Percentiles rank a stretch among this genome's conserved stretches.
Conservation (phyloP, 2,113 vertebrate species). For the Gavialis gangeticus region DNA sequence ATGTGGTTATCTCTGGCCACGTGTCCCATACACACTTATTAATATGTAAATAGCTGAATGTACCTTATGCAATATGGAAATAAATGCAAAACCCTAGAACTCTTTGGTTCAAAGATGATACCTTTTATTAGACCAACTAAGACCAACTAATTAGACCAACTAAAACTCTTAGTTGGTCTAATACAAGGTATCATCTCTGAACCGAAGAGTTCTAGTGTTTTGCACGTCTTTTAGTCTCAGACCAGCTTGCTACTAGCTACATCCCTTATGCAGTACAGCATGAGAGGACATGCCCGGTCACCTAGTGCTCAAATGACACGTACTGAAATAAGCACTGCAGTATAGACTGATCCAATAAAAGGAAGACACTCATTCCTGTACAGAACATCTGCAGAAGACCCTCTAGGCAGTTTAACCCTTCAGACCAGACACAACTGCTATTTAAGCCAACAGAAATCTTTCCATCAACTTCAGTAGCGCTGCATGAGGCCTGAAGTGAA, state of each 20-base stretch:
- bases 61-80: no score
- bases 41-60: no score
- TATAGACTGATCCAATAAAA: background rate
- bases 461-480: slow-evolving; percentile 21
- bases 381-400: slow-evolving; percentile 29
- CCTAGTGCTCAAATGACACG: background rate
- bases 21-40: background rate
- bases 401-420: background rate
- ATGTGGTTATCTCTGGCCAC: background rate
- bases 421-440: background rate
- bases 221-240: no score
- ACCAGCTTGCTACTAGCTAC: background rate
- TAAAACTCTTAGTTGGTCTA: no score
- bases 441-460: slow-evolving; percentile 44
- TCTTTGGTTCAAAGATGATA: no score
- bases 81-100: no score
- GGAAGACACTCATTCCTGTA: background rate
- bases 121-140: no score
- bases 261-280: background rate
- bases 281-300: background rate
- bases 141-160: no score
- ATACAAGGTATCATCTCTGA: no score
- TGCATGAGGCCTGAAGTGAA: background rate
- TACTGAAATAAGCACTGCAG: background rate
- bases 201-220: no score